phyloP scores from a whole-genome alignment of 2,888 invertebrate species.

The Ceriagrion tenellum region DNA sequence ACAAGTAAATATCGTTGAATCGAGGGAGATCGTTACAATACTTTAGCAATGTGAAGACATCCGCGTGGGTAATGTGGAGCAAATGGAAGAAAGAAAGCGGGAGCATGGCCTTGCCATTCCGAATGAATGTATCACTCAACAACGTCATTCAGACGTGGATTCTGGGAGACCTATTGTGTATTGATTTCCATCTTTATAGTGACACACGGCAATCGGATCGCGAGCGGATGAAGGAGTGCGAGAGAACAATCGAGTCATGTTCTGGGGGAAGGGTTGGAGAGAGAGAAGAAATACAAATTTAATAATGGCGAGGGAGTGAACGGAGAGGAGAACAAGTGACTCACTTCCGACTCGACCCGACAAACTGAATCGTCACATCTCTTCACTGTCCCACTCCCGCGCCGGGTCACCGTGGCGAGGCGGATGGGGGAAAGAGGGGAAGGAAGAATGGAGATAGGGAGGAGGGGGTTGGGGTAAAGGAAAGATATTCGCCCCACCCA shows the following conservation, averaged over 20 bases:
- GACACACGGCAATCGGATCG: slow-evolving; percentile 4
- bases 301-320: not conserved
- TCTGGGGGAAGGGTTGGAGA: not conserved
- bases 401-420: not conserved
- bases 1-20: too few relatives aligned
- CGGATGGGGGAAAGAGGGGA: not conserved
- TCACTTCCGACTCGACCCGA: not conserved
- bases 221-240: not conserved
- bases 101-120: not conserved
- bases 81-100: too few relatives aligned
- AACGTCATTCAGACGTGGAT: not conserved
- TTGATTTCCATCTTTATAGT: not conserved
- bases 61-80: too few relatives aligned
- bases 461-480: too few relatives aligned
- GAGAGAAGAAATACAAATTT: not conserved
- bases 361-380: not conserved
- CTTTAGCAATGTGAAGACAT: too few relatives aligned
- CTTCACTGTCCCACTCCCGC: not conserved
- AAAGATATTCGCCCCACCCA: not conserved
- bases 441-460: too few relatives aligned
- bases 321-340: not conserved
- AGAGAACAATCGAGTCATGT: not conserved
- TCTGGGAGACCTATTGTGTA: not conserved
- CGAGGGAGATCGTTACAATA: too few relatives aligned
- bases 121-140: not conserved